Base-by-base conservation (phyloP, 2,113 vertebrate genomes). In the Neopipo cinnamomea region DNA sequence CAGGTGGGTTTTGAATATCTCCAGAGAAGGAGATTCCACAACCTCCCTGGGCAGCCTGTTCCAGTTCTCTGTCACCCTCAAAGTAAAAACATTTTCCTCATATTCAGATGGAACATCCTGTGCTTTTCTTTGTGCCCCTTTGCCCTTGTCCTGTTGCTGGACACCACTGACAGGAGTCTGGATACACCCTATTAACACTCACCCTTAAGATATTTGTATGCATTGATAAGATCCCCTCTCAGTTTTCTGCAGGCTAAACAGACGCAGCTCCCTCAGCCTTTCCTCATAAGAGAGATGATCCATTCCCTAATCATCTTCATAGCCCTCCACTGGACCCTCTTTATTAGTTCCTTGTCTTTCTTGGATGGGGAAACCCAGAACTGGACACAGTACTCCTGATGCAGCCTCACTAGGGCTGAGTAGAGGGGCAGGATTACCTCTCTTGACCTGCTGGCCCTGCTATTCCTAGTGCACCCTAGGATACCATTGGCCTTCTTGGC, bases 401-500 rank as follows among this genome's bases (percentile, higher is more conserved):
- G 41, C 25, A 77, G 10, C 25, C 14, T 62, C 18, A 49, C 35
- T 24, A 31, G 25, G 41, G 31, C 14, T 33, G 31, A 56, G 25
- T 8, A 62, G 22, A 63, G 21, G 17, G 47, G 10, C 11, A 27
- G 4, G 49, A 70, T 77, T 31, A 55, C 21, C 25, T 35, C 41
- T 31, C 47, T 76, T 28, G 35, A 70, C 5, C 6, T 42, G 14
- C 35, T 49, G 35, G 14, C 20, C 17, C 70, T 0, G 0, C 28
- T 68, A 10, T 68, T 75, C n/a, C 20, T 75, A 27, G 41, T 55
- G 30, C 22, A 55, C 5, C 14, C 14, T 6, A 55, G 71, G 39
- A 35, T 56, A 53, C 9, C 47, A 76, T 0, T 55, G 53, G 16
- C 25, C 41, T 42, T 68, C 47, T 20, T 42, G 72, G 27, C 31